Base-by-base conservation (phyloP, 2,113 vertebrate genomes). In the Sminthopsis crassicaudata region DNA sequence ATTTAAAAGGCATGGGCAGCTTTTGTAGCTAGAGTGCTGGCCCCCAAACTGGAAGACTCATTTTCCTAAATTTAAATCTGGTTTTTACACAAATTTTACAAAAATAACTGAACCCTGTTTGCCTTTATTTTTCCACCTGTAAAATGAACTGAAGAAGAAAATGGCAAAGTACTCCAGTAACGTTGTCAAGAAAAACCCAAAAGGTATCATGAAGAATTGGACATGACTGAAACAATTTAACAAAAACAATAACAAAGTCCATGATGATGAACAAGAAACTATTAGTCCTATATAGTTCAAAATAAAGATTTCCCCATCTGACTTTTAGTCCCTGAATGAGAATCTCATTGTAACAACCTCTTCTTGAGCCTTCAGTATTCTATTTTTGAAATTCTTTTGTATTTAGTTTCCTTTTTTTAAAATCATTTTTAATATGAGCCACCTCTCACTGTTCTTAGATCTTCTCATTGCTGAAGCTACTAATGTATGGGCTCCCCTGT, bases 141-240 rank as follows among this genome's bases (percentile, higher is more conserved):
- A 76, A 76, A 76, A n/a, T n/a, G 36, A 76, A 6, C 36, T 76
- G 36, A 4, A 36, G 67, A 76, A n/a, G 3, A 7, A 76, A 76
- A n/a, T 76, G 12, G 16, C 36, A n/a, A n/a, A 76, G 3, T 30
- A 67, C 3, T n/a, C 60, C 30, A 76, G 67, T n/a, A 76, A n/a
- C 3, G 19, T 76, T n/a, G 36, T 36, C 36, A 76, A 76, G 67
- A 76, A 76, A 76, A 76, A 26, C 16, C 30, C 36, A 76, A 76
- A 76, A n/a, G 14, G 67, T 4, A 5, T 76, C 36, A n/a, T 1
- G 0, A n/a, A n/a, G 1, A n/a, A 0, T n/a, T 22, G 6, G 36
- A 22, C 36, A 36, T 67, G 57, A 67, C 30, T 67, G 11, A 67
- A n/a, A 76, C 1, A n/a, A 76, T 0, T 42, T 16, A 76, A 76